Percentiles rank a stretch among this genome's conserved stretches.
Evolutionary conservation across 2,113 vertebrate species (phyloP).

Genomic region (Callaeas wilsoni): DNA sequence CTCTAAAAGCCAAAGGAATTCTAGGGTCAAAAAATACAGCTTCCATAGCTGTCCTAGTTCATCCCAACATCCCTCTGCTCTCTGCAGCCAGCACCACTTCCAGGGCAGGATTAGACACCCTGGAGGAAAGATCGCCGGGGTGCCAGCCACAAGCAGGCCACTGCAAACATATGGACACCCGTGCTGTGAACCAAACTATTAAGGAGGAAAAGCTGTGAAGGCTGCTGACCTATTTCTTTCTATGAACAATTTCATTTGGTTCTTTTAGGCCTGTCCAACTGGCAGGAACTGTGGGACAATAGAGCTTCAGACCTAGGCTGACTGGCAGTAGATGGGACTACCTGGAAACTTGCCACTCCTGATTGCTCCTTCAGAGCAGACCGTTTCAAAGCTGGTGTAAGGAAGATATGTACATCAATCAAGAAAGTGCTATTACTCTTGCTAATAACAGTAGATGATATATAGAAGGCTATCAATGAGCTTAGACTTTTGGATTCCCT

Average conservation of each 20-base stretch:
- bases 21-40: neutral
- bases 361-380: neutral
- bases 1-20: neutral
- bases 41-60: neutral
- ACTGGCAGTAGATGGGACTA: neutral
- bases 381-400: neutral
- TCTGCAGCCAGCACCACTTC: neutral
- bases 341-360: slow-evolving; percentile 33
- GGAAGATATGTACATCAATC: neutral
- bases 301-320: neutral
- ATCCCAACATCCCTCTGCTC: neutral
- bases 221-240: slow-evolving; percentile 23
- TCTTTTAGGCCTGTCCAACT: slow-evolving; percentile 17
- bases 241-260: slow-evolving; percentile 11
- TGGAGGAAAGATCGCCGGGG: rapidly evolving
- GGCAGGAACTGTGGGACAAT: neutral
- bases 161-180: neutral
- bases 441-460: slow-evolving; percentile 37
- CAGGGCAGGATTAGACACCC: neutral
- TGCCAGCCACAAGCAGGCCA: neutral
- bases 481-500: slow-evolving; percentile 14
- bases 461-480: slow-evolving; percentile 32
- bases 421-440: slow-evolving; percentile 34
- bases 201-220: neutral
- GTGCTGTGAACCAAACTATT: neutral